Conservation (phyloP, 2,888 invertebrate genomes). For the Holacanthella duospinosa region DNA sequence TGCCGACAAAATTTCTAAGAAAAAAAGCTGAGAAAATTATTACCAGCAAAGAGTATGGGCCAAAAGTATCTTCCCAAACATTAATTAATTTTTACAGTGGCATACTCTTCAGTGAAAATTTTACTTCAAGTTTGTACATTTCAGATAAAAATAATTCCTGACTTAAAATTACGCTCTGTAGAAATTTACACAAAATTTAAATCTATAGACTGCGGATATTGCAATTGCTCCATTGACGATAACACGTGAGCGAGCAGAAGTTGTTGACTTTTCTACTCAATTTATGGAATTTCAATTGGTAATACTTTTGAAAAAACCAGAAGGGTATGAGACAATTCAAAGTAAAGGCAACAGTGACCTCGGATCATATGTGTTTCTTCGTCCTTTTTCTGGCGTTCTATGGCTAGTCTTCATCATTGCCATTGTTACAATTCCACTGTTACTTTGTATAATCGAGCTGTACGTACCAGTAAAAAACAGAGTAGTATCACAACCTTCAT, state of each 20-base stretch:
- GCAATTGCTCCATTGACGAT: constrained; percentile 51
- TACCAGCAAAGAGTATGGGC: too few species aligned
- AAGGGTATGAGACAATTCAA: constrained; percentile 39
- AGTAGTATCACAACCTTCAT: not conserved
- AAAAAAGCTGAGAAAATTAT: too few species aligned
- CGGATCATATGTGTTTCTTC: constrained; percentile 67
- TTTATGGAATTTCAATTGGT: constrained; percentile 50
- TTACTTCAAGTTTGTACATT: too few species aligned
- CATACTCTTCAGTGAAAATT: too few species aligned
- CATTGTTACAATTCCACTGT: constrained; percentile 90
- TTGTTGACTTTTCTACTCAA: constrained; percentile 51
- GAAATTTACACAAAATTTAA: too few species aligned
- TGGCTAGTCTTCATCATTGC: constrained; percentile 76
- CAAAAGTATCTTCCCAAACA: too few species aligned
- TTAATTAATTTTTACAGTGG: not conserved
- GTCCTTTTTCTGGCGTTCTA: constrained; percentile 71
- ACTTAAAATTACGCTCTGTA: too few species aligned
- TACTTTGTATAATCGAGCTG: constrained; percentile 76
- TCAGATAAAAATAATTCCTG: too few species aligned
- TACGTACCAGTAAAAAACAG: not conserved
- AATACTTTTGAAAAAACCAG: constrained; percentile 52
- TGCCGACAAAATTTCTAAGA: too few species aligned
- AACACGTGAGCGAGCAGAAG: constrained; percentile 47
- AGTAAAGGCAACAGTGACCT: constrained; percentile 51
- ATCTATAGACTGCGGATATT: constrained; percentile 49